These are phyloP conservation scores for Darevskia mixta DNA, from an alignment of 2,797 vertebrate species.

Conservation along the genomic window DNA sequence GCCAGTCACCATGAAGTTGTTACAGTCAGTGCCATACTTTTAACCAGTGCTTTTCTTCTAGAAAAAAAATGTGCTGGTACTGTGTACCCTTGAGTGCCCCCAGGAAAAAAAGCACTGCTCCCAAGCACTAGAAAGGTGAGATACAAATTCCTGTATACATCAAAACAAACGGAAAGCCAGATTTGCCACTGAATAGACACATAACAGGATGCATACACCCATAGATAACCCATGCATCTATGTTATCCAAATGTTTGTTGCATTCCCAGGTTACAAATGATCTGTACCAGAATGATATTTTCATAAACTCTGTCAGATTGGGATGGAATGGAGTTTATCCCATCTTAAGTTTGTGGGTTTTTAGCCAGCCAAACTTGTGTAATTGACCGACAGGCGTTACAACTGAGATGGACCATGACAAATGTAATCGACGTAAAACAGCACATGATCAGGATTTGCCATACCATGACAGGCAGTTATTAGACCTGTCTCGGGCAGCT, in stretches of 20 bases:
- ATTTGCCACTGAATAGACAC: not conserved
- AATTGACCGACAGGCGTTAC: not conserved
- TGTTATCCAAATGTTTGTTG: not conserved
- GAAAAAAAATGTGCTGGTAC: too few relatives aligned
- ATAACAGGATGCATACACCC: not conserved
- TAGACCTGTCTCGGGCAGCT: conserved; percentile 30
- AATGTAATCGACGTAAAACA: conserved; percentile 54
- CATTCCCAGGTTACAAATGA: not conserved
- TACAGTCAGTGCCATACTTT: too few relatives aligned
- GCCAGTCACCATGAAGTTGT: too few relatives aligned
- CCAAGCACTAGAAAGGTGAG: too few relatives aligned
- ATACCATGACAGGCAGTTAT: conserved; percentile 49
- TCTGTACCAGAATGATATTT: conserved; percentile 9
- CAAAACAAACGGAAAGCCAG: too few relatives aligned
- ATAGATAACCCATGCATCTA: not conserved
- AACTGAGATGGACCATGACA: conserved; percentile 53
- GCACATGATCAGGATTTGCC: conserved; percentile 58
- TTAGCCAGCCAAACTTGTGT: not conserved
- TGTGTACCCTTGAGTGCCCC: too few relatives aligned
- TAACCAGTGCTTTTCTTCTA: too few relatives aligned
- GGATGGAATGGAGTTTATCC: not conserved
- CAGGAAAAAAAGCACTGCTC: too few relatives aligned
- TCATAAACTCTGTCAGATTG: not conserved
- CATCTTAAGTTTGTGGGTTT: not conserved
- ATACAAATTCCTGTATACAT: too few relatives aligned